Base-by-base conservation (phyloP, 1,140 invertebrate genomes). In the Rhizoglyphus robini region DNA sequence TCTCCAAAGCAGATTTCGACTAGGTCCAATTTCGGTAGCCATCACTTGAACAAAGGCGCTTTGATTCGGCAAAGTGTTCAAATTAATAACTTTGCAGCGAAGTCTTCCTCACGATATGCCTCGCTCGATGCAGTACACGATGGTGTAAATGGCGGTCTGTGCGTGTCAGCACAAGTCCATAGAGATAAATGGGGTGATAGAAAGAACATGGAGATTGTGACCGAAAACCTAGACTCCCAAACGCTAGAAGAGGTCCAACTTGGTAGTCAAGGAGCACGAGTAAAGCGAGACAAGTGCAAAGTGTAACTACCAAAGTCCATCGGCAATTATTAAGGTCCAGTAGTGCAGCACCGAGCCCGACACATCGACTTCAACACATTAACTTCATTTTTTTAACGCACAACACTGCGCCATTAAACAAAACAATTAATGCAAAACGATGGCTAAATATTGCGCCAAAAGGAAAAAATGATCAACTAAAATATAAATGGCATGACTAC, bases 361-460 rank as follows among this genome's bases (percentile, higher is more conserved):
- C n/a, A 23, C 51, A 54, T 27, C 23, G 20, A 32, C 51, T 15
- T 8, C 8, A 8, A 23, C 51, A 11, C 51, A 54, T 54, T 54
- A 54, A 23, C 51, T 54, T 54, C 8, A 54, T 54, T 54, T 20
- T 54, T 11, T 54, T 54, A 54, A 54, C 51, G 51, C 20, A 8
- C 20, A 54, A 32, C 51, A 20, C 23, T 8, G 8, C 23, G 20
- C 23, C 51, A 8, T 54, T 54, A 54, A 54, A 11, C 15, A 54
- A 54, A 54, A 54, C 51, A 54, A 54, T 54, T 54, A 54, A 54
- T 54, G 51, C 51, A 54, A 54, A 54, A 54, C 23, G 8, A 54
- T 11, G 23, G n/a, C n/a, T n/a, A n/a, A n/a, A n/a, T n/a, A n/a
- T n/a, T n/a, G n/a, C n/a, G n/a, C n/a, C n/a, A n/a, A n/a, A n/a